A percentile compares a stretch with the other conserved stretches of the same genome.
These are phyloP conservation scores for Oasisia sp. DNA, from an alignment of 2,888 invertebrate species.

Conservation along the genomic window DNA sequence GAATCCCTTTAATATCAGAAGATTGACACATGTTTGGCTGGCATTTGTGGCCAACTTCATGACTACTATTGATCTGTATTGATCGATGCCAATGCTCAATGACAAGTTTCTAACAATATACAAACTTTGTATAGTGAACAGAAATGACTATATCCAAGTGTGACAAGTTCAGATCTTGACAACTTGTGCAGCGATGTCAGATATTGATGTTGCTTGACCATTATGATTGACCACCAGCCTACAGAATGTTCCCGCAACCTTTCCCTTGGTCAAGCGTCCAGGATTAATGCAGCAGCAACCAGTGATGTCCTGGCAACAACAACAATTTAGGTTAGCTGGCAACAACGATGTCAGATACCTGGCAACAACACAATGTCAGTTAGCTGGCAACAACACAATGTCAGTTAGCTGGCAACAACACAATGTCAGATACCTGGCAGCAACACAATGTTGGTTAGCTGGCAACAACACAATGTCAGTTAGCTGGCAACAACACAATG, in stretches of 20 bases:
- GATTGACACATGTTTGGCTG: too few relatives aligned
- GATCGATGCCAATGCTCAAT: not conserved
- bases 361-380: too few relatives aligned
- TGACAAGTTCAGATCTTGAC: not conserved
- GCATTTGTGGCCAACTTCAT: too few relatives aligned
- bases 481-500: too few relatives aligned
- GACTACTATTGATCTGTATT: too few relatives aligned
- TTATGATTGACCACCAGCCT: constrained; percentile 30
- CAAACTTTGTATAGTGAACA: not conserved
- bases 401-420: too few relatives aligned
- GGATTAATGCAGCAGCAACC: constrained; percentile 87
- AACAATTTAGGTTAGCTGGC: constrained; percentile 8
- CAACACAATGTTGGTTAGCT: too few relatives aligned
- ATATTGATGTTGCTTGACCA: not conserved
- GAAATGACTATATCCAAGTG: not conserved
- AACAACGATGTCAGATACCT: too few relatives aligned
- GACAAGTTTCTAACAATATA: not conserved
- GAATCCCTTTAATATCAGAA: too few relatives aligned
- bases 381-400: too few relatives aligned
- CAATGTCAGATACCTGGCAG: too few relatives aligned
- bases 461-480: too few relatives aligned
- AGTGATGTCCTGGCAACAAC: constrained; percentile 75
- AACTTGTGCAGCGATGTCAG: not conserved
- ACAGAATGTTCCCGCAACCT: constrained; percentile 81
- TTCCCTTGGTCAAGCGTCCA: constrained; percentile 81